Evolutionary conservation across 2,113 vertebrate genomes (phyloP).

Genomic region (Lycaon pictus): DNA sequence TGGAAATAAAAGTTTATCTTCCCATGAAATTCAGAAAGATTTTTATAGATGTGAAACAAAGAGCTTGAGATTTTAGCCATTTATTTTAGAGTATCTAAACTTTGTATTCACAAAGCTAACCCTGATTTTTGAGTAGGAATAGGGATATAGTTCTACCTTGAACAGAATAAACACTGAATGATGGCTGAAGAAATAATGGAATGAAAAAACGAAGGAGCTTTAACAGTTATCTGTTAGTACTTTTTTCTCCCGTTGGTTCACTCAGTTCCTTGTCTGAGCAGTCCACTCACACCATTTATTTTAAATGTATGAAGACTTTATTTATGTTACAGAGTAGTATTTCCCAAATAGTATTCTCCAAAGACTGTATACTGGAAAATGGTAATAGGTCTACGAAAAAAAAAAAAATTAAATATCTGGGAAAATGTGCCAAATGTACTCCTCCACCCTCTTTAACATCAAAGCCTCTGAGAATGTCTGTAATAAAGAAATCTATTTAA

Average conservation of each 20-base stretch:
- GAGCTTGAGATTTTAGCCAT: slow-evolving; percentile 61
- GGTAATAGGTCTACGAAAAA: background rate
- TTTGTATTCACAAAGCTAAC: slow-evolving; percentile 46
- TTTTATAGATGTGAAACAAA: slow-evolving; percentile 69
- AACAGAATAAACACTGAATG: slow-evolving; percentile 27
- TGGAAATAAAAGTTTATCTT: slow-evolving; percentile 79
- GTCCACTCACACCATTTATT: slow-evolving; percentile 1
- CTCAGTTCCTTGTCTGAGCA: background rate
- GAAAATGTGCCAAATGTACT: slow-evolving; percentile 25
- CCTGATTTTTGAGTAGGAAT: background rate
- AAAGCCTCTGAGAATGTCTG: slow-evolving; percentile 45
- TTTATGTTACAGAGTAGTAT: background rate
- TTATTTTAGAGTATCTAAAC: slow-evolving; percentile 56
- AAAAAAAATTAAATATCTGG: slow-evolving; percentile 46
- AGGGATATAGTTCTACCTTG: background rate
- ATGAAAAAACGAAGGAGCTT: background rate
- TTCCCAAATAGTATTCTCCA: slow-evolving; percentile 28
- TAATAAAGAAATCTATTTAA: slow-evolving; percentile 13
- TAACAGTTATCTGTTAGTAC: background rate
- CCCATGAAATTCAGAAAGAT: slow-evolving; percentile 64
- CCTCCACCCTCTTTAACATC: background rate
- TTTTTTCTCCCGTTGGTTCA: background rate
- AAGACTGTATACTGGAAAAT: slow-evolving; percentile 6
- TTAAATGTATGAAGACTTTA: background rate
- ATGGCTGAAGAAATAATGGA: background rate